These are phyloP conservation scores for Eublepharis macularius DNA, from an alignment of 2,113 vertebrate species.

Conservation along the genomic window DNA sequence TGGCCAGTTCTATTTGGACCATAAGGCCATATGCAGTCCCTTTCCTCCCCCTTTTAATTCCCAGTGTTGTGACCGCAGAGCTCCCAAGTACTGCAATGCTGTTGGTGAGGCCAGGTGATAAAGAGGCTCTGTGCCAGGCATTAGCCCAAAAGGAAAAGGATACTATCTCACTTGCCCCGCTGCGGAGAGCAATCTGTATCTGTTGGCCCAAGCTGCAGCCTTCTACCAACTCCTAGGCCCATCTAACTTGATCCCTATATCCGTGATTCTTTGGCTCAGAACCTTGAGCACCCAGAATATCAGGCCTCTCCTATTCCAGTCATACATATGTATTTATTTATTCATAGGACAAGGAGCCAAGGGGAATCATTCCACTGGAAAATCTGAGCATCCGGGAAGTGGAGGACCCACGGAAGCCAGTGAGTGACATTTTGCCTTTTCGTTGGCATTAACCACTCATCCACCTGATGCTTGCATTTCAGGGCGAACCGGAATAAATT, in stretches of 20 bases:
- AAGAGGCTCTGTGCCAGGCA: too few species aligned
- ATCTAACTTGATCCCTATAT: too few species aligned
- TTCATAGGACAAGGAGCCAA: conserved; percentile 74
- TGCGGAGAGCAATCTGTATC: background rate
- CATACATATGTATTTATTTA: background rate
- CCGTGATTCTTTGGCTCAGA: background rate
- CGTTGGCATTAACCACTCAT: background rate
- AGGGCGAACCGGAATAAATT: background rate
- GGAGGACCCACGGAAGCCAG: conserved; percentile 84
- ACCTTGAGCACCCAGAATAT: background rate
- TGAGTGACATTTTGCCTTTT: conserved; percentile 27
- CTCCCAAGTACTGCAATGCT: too few species aligned
- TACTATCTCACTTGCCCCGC: background rate
- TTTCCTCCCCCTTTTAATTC: too few species aligned
- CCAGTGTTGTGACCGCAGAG: too few species aligned
- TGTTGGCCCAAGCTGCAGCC: background rate
- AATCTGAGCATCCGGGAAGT: conserved; percentile 94
- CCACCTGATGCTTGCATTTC: background rate
- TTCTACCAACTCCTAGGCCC: background rate
- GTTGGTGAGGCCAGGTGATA: too few species aligned
- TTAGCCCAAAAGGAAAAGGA: background rate
- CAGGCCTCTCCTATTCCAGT: background rate
- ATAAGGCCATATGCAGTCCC: too few species aligned
- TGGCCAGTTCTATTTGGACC: too few species aligned
- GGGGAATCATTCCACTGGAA: conserved; percentile 87